Evolutionary conservation across 2,113 vertebrate genomes (phyloP).

Genomic region (Oryzias javanicus): DNA sequence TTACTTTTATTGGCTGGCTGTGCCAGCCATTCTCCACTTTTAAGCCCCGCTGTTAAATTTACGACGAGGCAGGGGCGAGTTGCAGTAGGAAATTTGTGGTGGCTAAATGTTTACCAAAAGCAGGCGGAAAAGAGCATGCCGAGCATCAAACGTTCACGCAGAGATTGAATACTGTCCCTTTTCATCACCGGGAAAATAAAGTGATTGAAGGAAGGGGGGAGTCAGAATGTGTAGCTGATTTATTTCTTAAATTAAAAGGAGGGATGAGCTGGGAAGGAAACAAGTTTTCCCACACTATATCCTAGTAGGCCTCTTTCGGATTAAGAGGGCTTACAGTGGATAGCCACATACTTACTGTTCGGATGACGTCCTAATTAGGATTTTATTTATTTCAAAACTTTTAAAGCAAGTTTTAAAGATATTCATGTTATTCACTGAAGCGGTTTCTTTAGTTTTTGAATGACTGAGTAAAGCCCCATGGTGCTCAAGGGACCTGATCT

Average conservation of each 20-base stretch:
- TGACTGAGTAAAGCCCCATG: conserved; percentile 1
- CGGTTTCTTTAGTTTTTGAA: conserved; percentile 8
- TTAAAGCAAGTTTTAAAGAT: conserved; percentile 12
- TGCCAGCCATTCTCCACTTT: conserved; percentile 66
- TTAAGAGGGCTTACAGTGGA: conserved; percentile 47
- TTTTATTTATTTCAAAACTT: conserved; percentile 11
- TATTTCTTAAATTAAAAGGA: conserved; percentile 65
- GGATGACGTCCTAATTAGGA: conserved; percentile 1
- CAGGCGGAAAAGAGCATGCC: conserved; percentile 57
- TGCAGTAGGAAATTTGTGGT: conserved; percentile 73
- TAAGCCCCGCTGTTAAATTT: conserved; percentile 65
- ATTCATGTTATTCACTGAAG: conserved; percentile 7
- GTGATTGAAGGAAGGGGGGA: conserved; percentile 26
- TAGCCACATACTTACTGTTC: conserved; percentile 22
- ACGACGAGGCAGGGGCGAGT: conserved; percentile 51
- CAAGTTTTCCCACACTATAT: conserved; percentile 54
- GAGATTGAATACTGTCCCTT: conserved; percentile 60
- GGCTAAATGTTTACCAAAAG: conserved; percentile 64
- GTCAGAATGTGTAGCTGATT: conserved; percentile 68
- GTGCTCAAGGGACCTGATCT: neutral
- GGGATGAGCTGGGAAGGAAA: conserved; percentile 34
- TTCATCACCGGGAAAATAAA: conserved; percentile 55
- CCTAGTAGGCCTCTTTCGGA: conserved; percentile 38
- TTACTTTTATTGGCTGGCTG: conserved; percentile 64
- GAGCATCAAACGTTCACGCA: conserved; percentile 52